A percentile compares a stretch with the other conserved stretches of the same genome.
Evolutionary conservation across 2,888 invertebrate genomes (phyloP).

Genomic region (Zygaena filipendulae): DNA sequence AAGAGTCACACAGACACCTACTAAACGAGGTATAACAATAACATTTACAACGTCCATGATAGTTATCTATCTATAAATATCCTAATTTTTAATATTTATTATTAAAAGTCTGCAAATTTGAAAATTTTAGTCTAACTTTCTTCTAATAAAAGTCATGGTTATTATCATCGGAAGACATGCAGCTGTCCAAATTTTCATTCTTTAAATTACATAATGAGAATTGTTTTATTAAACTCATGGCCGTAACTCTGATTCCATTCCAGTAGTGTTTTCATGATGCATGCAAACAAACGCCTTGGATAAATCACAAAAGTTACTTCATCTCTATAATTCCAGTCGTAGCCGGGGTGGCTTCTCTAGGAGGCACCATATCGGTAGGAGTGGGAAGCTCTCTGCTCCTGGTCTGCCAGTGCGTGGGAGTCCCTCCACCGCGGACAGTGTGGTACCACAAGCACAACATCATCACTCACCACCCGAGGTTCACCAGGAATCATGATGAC

Average conservation of each 20-base stretch:
- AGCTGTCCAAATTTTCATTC: too few relatives aligned
- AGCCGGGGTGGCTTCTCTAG: constrained; percentile 73
- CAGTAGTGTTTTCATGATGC: too few relatives aligned
- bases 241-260: too few relatives aligned
- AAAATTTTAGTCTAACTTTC: too few relatives aligned
- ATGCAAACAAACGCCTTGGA: too few relatives aligned
- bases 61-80: neutral
- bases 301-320: neutral
- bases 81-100: neutral
- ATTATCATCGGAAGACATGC: too few relatives aligned
- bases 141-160: too few relatives aligned
- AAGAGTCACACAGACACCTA: constrained; percentile 52
- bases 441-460: constrained; percentile 38
- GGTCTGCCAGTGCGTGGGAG: constrained; percentile 36
- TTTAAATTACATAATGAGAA: too few relatives aligned
- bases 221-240: too few relatives aligned
- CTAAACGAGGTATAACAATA: constrained; percentile 51
- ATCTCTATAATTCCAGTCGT: constrained; percentile 63
- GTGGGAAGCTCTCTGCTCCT: constrained; percentile 50
- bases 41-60: neutral
- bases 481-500: constrained; percentile 31
- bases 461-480: constrained; percentile 33
- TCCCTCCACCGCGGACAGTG: constrained; percentile 32
- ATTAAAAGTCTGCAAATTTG: too few relatives aligned
- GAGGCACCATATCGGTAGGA: constrained; percentile 50